These are phyloP conservation scores for Setipinna tenuifilis DNA, from an alignment of 2,797 vertebrate species.

Conservation along the genomic window DNA sequence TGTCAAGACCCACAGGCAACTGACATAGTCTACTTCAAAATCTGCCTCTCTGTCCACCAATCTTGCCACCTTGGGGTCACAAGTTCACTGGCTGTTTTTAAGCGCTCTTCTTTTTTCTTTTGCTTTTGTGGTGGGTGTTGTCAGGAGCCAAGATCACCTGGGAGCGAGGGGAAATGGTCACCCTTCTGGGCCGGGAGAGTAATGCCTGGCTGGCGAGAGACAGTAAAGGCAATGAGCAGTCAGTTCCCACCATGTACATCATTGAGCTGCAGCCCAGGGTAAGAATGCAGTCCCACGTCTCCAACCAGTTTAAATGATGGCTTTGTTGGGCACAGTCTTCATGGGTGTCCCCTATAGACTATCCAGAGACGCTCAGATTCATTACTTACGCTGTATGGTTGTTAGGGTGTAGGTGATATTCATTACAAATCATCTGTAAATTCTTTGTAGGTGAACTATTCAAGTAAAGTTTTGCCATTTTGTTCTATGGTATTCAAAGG, in stretches of 20 bases:
- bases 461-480: background rate
- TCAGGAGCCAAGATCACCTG: conserved; percentile 57
- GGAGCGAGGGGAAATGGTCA: conserved; percentile 63
- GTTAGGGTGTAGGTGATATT: too few species aligned
- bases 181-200: conserved; percentile 46
- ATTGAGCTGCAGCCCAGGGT: conserved; percentile 58
- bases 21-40: background rate
- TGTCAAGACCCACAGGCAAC: too few species aligned
- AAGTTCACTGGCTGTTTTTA: background rate
- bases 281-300: conserved; percentile 21
- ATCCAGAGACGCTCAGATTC: too few species aligned
- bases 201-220: conserved; percentile 63
- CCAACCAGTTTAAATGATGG: too few species aligned
- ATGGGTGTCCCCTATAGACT: too few species aligned
- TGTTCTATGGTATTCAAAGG: too few species aligned
- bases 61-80: background rate
- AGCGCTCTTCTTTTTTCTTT: background rate
- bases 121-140: background rate
- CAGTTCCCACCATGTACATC: conserved; percentile 65
- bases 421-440: too few species aligned
- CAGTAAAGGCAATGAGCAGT: conserved; percentile 61
- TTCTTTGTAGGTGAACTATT: too few species aligned
- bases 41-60: background rate
- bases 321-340: too few species aligned
- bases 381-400: background rate